A percentile compares a stretch with the other conserved stretches of the same genome.
phyloP scores from a whole-genome alignment of 1,140 invertebrate species.

The Lasioglossum baleicum region DNA sequence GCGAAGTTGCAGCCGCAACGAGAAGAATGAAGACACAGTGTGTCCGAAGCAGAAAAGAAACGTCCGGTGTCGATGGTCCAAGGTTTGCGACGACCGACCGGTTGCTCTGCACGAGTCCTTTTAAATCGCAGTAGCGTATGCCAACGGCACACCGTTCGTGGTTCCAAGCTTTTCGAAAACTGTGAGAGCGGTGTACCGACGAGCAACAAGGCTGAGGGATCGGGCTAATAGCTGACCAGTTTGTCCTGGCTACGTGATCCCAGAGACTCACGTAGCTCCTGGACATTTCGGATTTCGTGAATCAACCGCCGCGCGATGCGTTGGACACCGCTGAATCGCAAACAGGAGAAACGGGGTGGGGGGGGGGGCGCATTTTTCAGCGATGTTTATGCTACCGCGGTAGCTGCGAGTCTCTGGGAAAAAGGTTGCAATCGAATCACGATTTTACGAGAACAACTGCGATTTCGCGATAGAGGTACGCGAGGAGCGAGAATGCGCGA shows the following conservation, averaged over 20 bases:
- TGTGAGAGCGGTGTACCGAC: not conserved
- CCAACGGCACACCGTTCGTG: not conserved
- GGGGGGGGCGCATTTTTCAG: conserved; percentile 13
- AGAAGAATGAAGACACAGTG: conserved; percentile 61
- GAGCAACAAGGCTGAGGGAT: not conserved
- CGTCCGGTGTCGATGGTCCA: conserved; percentile 63
- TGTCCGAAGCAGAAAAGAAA: conserved; percentile 59
- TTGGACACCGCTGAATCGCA: conserved; percentile 23
- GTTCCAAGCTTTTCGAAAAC: conserved; percentile 63
- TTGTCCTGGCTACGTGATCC: conserved; percentile 31
- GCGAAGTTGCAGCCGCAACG: no score
- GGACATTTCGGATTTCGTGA: conserved; percentile 39
- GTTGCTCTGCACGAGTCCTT: conserved; percentile 67
- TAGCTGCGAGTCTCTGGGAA: not conserved
- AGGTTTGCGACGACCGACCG: conserved; percentile 68
- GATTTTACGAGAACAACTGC: not conserved
- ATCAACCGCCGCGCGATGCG: not conserved
- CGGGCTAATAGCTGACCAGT: not conserved
- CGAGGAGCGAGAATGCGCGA: not conserved
- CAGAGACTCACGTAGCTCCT: conserved; percentile 16
- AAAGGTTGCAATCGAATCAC: conserved; percentile 8
- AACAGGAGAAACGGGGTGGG: conserved; percentile 17
- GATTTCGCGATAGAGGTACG: not conserved
- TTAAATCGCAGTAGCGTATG: conserved; percentile 61
- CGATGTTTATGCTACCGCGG: conserved; percentile 11